Percentiles rank a stretch among this genome's conserved stretches.
phyloP scores from a whole-genome alignment of 2,113 vertebrate genomes.

The Muscicapa adusta region DNA sequence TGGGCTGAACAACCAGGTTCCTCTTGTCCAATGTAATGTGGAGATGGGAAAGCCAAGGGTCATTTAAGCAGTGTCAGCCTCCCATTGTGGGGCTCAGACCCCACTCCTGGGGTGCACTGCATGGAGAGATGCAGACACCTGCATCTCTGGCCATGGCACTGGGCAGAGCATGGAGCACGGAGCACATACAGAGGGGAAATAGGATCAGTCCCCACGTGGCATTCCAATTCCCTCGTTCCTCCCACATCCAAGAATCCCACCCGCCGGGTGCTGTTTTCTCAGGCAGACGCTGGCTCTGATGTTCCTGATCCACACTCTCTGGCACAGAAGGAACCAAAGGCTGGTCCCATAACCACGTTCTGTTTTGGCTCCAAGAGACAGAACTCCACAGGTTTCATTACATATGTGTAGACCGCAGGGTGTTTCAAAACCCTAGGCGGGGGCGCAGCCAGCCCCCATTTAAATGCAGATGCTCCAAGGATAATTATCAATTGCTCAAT shows the following conservation, averaged over 20 bases:
- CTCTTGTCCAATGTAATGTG: accelerated
- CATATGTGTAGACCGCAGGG: background rate
- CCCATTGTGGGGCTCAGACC: accelerated
- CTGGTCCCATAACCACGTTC: background rate
- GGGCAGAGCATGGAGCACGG: background rate
- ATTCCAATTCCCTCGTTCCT: background rate
- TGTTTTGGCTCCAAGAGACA: background rate
- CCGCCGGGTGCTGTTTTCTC: accelerated
- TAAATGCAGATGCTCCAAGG: background rate
- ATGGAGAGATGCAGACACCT: accelerated
- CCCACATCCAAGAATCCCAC: background rate
- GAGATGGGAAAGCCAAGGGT: background rate
- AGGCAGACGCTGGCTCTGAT: background rate
- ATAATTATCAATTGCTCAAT: background rate
- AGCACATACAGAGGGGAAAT: background rate
- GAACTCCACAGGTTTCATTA: background rate
- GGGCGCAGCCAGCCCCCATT: background rate
- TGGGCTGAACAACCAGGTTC: background rate
- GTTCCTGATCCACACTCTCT: background rate
- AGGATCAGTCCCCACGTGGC: accelerated
- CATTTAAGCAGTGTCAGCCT: accelerated
- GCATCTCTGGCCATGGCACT: accelerated
- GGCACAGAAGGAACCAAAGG: background rate
- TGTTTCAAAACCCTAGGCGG: background rate
- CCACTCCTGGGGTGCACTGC: accelerated